Base-by-base conservation (phyloP, 2,888 invertebrate genomes). In the Drosophila antonietae region DNA sequence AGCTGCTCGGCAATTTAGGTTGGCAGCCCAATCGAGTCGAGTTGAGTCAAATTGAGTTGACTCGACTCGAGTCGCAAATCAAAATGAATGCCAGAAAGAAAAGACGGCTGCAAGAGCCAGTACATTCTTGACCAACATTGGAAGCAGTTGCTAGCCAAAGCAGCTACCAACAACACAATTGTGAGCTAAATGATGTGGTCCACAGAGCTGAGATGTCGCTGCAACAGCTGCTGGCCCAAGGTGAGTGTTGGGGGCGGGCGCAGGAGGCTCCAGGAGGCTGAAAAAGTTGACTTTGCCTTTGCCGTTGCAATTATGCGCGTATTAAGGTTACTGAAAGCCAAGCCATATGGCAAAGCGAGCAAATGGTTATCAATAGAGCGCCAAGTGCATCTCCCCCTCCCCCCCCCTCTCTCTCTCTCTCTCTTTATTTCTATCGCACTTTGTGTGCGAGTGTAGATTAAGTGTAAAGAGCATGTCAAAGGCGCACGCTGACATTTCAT, bases 51-150 rank as follows among this genome's bases (percentile, higher is more conserved):
- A 23, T 46, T 15, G 46, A 46, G 41, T 53, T 12, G 66, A 46
- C 28, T 47, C 15, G 47, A 31, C 37, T 55, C 15, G 66, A 56
- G 23, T 66, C 59, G 66, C 60, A 76, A 69, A 76, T 76, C 76
- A 68, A 76, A 76, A 65, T 31, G 57, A 53, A 53, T 28, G 35
- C 37, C 56, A 33, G 41, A 23, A 23, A 33, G 23, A 23, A 72
- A 35, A 44, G 55, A 58, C 44, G 33, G 68, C 56, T 43, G 28
- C 9, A 39, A 53, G 51, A 59, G 47, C 15, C 67, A 77, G 72
- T 72, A 49, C 62, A 52, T 78, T 58, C 75, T 83, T 83, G 75
- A 74, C 81, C 81, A 82, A 78, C 75, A 75, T 78, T 78, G 75
- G 68, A 73, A 63, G 52, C 62, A 64, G 58, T 66, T 70, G 72